Conservation (phyloP, 35 echinoderm and acorn worm genomes). For the Eucidaris tribuloides region DNA sequence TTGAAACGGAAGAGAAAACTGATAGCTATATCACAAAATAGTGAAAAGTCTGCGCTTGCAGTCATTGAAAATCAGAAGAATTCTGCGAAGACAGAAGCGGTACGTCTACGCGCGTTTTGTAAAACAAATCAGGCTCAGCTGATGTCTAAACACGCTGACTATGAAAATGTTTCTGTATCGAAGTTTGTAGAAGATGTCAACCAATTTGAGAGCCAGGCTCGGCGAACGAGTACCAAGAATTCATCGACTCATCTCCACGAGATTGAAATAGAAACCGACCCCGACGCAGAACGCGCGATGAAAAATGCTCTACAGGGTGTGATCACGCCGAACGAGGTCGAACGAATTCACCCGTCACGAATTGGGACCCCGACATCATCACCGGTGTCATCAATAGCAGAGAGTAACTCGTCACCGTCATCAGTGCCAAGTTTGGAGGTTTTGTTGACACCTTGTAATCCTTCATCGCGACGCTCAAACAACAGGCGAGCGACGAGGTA, state of each 20-base stretch:
- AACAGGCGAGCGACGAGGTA: no score
- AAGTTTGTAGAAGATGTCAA: not conserved
- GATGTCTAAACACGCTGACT: no score
- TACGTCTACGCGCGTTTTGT: not conserved
- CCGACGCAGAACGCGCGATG: not conserved
- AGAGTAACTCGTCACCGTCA: no score
- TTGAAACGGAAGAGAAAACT: not conserved
- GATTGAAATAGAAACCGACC: not conserved
- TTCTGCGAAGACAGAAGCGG: not conserved
- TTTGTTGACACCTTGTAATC: no score
- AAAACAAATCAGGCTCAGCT: not conserved
- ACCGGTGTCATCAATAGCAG: not conserved
- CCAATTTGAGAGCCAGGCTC: not conserved
- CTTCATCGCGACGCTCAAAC: no score
- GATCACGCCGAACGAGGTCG: not conserved
- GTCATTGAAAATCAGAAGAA: not conserved
- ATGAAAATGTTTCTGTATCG: not conserved
- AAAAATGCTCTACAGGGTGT: not conserved
- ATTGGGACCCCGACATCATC: conserved; percentile 2
- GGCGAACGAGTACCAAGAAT: not conserved
- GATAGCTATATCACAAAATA: not conserved
- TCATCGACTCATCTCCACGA: not conserved
- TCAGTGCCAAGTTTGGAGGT: no score
- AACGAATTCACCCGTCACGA: not conserved
- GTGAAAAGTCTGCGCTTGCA: not conserved